Conservation (phyloP, 2,113 vertebrate genomes). For the Neolamprologus tretocephalus region DNA sequence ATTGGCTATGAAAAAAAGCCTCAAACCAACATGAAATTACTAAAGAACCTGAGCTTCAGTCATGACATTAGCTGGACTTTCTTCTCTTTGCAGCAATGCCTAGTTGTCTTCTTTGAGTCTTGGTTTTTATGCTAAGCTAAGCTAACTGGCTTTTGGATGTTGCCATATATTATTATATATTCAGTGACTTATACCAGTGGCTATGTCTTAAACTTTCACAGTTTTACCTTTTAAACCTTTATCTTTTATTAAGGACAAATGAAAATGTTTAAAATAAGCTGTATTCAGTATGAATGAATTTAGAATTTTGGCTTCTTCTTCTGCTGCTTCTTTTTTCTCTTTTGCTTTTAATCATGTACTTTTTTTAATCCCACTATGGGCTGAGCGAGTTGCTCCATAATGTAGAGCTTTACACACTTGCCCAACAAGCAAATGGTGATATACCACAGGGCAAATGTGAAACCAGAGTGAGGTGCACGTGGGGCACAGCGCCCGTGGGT, state of each 20-base stretch:
- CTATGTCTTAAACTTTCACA: not conserved
- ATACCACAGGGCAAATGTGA: not conserved
- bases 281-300: not conserved
- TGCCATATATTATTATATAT: not conserved
- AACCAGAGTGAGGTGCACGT: not conserved
- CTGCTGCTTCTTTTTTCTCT: not conserved
- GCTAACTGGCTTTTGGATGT: not conserved
- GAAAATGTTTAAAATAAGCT: not conserved
- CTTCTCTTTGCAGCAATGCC: not conserved
- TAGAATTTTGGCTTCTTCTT: not conserved
- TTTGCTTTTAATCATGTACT: not conserved
- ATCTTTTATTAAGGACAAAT: not conserved
- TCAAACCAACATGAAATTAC: not conserved
- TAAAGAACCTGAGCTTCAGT: not conserved
- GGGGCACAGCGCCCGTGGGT: fast-evolving
- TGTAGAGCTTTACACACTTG: not conserved
- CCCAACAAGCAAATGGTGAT: not conserved
- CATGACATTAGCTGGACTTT: not conserved
- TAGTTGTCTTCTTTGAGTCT: not conserved
- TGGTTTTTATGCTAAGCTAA: not conserved
- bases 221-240: not conserved
- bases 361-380: not conserved
- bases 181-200: not conserved
- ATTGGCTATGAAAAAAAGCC: not conserved
- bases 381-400: not conserved